phyloP scores from a whole-genome alignment of 1,140 invertebrate genomes.

The Drosophila subpulchrella region DNA sequence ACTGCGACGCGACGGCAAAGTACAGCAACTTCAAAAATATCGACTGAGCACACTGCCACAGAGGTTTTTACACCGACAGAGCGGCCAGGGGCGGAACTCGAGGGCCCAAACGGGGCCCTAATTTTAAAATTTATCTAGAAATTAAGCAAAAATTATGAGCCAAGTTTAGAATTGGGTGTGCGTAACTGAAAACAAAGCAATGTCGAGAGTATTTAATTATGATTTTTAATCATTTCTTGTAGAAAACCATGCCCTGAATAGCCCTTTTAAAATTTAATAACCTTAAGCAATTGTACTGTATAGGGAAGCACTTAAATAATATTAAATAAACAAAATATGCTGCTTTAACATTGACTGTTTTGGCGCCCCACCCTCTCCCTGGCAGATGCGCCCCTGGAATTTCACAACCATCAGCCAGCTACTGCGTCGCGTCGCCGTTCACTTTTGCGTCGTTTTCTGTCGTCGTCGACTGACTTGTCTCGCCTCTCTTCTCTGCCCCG shows the following conservation, averaged over 20 bases:
- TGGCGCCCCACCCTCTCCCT: background rate
- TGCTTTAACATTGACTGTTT: no score
- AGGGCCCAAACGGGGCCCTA: constrained; percentile 28
- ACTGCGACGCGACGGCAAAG: constrained; percentile 76
- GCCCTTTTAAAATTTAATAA: no score
- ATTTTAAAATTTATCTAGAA: background rate
- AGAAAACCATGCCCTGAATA: no score
- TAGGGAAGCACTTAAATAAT: no score
- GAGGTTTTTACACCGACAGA: constrained; percentile 40
- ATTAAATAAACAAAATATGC: no score
- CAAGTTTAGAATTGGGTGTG: background rate
- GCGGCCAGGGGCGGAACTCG: constrained; percentile 34
- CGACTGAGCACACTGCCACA: constrained; percentile 64
- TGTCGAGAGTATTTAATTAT: no score
- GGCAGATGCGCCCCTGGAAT: constrained; percentile 48
- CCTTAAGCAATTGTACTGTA: no score
- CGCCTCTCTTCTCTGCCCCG: background rate
- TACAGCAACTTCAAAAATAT: constrained; percentile 83
- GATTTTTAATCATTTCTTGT: no score
- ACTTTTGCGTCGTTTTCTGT: constrained; percentile 77
- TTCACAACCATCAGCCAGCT: constrained; percentile 63
- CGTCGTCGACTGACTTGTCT: constrained; percentile 23
- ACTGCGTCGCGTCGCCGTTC: constrained; percentile 71
- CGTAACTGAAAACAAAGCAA: no score
- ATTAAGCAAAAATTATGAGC: background rate